phyloP scores from a whole-genome alignment of 2,888 invertebrate genomes.

The Aporophyla lueneburgensis region DNA sequence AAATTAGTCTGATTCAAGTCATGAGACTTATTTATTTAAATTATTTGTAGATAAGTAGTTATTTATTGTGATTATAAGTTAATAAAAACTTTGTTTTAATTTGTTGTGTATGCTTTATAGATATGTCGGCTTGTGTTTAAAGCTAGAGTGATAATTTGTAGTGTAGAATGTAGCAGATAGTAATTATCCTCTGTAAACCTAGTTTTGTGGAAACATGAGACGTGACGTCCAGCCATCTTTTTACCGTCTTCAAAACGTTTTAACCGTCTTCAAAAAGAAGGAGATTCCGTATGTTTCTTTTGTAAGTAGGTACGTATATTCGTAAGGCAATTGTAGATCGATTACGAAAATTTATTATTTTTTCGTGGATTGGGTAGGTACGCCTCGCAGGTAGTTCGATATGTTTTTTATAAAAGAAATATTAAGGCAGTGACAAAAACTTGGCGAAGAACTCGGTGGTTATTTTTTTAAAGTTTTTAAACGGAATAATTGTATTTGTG shows the following conservation, averaged over 20 bases:
- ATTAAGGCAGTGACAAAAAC: too few relatives aligned
- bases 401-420: too few relatives aligned
- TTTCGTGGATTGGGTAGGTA: too few relatives aligned
- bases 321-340: too few relatives aligned
- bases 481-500: constrained; percentile 7
- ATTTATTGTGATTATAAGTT: constrained; percentile 63
- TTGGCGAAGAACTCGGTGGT: too few relatives aligned
- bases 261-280: too few relatives aligned
- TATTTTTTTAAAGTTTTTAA: neutral
- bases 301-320: too few relatives aligned
- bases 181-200: neutral
- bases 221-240: too few relatives aligned
- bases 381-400: too few relatives aligned
- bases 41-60: constrained; percentile 65
- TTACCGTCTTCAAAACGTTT: too few relatives aligned
- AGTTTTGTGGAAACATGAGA: neutral
- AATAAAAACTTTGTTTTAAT: constrained; percentile 58
- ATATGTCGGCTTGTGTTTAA: neutral
- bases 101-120: constrained; percentile 40
- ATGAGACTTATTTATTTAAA: constrained; percentile 70
- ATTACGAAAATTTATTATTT: too few relatives aligned
- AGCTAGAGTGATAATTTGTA: neutral
- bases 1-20: constrained; percentile 76
- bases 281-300: too few relatives aligned
- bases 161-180: constrained; percentile 1